Percentiles rank a stretch among this genome's conserved stretches.
These are phyloP conservation scores for Elephas maximus DNA, from an alignment of 2,113 vertebrate species.

Conservation along the genomic window DNA sequence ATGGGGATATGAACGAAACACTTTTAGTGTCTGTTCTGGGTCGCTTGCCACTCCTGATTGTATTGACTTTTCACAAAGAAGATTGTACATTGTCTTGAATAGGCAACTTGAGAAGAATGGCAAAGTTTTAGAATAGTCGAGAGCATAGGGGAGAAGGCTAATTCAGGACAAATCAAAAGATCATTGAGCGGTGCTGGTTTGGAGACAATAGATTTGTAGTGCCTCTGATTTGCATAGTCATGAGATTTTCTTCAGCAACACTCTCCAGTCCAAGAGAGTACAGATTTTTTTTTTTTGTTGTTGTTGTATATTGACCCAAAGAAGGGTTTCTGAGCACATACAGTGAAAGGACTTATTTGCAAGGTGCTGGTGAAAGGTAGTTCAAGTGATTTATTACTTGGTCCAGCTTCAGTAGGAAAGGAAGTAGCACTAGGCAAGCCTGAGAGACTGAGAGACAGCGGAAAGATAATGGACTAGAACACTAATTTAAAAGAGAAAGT, in stretches of 20 bases:
- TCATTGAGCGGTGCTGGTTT: neutral
- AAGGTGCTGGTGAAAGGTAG: neutral
- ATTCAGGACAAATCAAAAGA: neutral
- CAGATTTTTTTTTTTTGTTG: neutral
- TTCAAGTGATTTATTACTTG: neutral
- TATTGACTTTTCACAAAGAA: neutral
- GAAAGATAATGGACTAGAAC: neutral
- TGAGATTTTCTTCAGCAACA: neutral
- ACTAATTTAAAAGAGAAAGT: constrained; percentile 6
- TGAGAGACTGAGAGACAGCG: neutral
- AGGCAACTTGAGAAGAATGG: neutral
- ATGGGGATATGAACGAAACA: neutral
- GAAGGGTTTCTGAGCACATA: constrained; percentile 16
- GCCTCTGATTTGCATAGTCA: neutral
- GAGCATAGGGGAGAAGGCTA: neutral
- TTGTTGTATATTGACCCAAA: neutral
- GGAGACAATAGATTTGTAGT: neutral
- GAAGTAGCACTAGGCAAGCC: neutral
- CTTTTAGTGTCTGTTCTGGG: neutral
- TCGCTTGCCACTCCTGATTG: neutral
- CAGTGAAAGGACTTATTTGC: neutral
- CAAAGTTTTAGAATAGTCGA: neutral
- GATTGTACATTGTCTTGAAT: neutral
- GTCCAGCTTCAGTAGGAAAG: neutral
- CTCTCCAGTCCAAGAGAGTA: neutral